Conservation (phyloP, 2,113 vertebrate species). For the Hypomesus transpacificus region DNA sequence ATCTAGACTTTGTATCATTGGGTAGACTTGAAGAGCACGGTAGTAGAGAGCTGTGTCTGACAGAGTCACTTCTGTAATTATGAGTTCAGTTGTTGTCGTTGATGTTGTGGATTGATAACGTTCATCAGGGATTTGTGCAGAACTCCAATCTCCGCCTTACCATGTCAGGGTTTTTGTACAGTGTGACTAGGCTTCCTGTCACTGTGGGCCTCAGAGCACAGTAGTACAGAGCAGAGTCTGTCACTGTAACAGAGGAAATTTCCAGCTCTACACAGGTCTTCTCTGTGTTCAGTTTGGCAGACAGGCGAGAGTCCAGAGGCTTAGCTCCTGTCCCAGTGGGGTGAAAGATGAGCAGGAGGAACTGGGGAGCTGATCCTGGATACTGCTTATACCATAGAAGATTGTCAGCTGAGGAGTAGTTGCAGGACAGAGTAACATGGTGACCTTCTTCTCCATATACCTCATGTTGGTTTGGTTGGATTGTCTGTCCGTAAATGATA, state of each 20-base stretch:
- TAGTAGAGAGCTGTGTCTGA: neutral
- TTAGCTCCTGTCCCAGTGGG: neutral
- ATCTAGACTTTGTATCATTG: neutral
- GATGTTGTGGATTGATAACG: neutral
- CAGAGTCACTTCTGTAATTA: neutral
- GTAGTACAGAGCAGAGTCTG: too few species aligned
- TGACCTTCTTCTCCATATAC: neutral
- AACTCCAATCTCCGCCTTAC: neutral
- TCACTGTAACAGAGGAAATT: too few species aligned
- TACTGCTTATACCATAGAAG: neutral
- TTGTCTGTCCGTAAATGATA: neutral
- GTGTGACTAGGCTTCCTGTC: neutral
- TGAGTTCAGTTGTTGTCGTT: neutral
- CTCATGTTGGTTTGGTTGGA: neutral
- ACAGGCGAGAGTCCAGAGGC: neutral
- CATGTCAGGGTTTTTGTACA: conserved; percentile 1
- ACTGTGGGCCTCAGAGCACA: too few species aligned
- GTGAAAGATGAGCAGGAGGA: neutral
- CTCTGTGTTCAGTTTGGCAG: neutral
- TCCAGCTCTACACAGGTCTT: too few species aligned
- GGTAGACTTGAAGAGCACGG: neutral
- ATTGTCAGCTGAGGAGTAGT: neutral
- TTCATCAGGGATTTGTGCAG: neutral
- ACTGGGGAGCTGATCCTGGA: neutral
- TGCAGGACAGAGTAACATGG: neutral